These are phyloP conservation scores for Meleagris gallopavo DNA, from an alignment of 2,113 vertebrate genomes.

Conservation along the genomic window DNA sequence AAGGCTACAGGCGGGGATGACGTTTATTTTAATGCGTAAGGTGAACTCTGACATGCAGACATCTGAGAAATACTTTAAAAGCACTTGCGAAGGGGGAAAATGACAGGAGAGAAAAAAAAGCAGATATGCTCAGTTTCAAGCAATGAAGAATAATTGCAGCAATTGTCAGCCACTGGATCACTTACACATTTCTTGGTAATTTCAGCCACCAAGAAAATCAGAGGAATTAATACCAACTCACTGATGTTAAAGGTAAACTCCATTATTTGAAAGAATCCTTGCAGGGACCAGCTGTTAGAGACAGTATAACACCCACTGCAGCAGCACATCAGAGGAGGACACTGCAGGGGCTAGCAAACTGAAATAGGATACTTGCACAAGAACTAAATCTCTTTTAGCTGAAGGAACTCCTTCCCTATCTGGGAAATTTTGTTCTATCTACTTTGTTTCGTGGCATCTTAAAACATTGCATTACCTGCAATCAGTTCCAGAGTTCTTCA, in stretches of 20 bases:
- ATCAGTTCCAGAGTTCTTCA: neutral
- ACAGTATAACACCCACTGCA: neutral
- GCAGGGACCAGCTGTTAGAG: neutral
- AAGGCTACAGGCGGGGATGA: neutral
- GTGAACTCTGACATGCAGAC: neutral
- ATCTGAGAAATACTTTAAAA: neutral
- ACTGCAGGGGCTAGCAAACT: neutral
- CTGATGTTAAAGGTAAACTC: neutral
- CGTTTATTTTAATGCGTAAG: neutral
- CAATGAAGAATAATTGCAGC: neutral
- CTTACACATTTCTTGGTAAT: neutral
- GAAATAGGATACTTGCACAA: neutral
- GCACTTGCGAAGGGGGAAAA: neutral
- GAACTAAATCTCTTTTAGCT: neutral
- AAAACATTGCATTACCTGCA: neutral
- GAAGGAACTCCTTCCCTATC: neutral
- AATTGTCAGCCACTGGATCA: neutral
- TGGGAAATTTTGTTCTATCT: neutral
- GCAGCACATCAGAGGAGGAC: neutral
- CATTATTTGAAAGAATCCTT: neutral
- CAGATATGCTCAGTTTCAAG: neutral
- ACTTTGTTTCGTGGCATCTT: neutral
- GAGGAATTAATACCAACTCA: neutral
- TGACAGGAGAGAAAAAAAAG: neutral
- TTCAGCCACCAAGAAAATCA: neutral